phyloP scores from a whole-genome alignment of 2,113 vertebrate genomes.

The Colaptes auratus region DNA sequence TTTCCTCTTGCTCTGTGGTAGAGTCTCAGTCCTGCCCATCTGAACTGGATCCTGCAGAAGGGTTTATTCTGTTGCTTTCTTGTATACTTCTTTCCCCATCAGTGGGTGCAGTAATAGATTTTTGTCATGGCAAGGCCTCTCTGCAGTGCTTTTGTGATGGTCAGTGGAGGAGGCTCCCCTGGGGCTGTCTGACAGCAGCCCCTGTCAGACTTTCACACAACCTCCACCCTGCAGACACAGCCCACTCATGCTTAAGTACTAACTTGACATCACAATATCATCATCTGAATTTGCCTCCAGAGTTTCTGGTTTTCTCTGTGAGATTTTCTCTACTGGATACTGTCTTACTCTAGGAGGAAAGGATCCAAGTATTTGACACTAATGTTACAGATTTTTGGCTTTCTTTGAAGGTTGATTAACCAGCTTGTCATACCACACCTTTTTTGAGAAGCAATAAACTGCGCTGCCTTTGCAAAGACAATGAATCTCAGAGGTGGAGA shows the following conservation, averaged over 20 bases:
- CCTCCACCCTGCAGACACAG: fast-evolving
- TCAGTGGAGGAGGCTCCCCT: neutral
- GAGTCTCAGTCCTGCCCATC: neutral
- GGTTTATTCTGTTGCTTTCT: neutral
- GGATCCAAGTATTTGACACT: neutral
- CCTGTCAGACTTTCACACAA: neutral
- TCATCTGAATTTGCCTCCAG: neutral
- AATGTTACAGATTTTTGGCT: neutral
- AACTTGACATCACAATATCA: neutral
- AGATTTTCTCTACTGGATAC: neutral
- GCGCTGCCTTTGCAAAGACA: neutral
- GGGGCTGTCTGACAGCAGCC: neutral
- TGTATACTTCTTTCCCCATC: neutral
- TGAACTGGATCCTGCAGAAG: neutral
- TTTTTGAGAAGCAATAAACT: neutral
- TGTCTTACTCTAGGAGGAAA: neutral
- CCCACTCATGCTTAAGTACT: neutral
- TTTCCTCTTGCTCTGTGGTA: neutral
- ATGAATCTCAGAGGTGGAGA: neutral
- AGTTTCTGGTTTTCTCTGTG: neutral
- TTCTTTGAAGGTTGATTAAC: slow-evolving; percentile 2
- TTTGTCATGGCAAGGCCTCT: neutral
- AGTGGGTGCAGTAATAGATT: neutral
- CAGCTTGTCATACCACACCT: neutral
- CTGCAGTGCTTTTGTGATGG: neutral